phyloP scores from a whole-genome alignment of 2,797 vertebrate genomes.

The Cirrhinus mrigala region DNA sequence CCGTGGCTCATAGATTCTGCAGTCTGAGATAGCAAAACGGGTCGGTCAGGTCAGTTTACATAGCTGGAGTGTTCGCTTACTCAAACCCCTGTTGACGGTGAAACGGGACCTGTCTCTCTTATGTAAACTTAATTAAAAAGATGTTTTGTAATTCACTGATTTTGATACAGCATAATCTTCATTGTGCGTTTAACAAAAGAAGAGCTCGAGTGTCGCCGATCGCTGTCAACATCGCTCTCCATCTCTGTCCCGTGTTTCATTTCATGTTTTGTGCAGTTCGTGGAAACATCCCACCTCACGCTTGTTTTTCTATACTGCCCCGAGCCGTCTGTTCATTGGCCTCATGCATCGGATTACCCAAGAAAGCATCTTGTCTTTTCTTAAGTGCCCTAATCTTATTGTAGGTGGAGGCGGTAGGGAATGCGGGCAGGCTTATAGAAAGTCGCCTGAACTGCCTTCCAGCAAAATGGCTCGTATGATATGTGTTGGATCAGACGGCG shows the following conservation, averaged over 20 bases:
- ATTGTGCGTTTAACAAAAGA: conserved; percentile 66
- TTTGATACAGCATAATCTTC: conserved; percentile 59
- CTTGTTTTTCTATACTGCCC: conserved; percentile 35
- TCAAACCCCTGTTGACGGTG: conserved; percentile 26
- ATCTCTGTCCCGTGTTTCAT: conserved; percentile 26
- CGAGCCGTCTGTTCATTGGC: conserved; percentile 7
- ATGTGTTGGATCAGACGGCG: conserved; percentile 9
- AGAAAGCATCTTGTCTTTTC: conserved; percentile 25
- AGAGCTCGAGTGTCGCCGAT: conserved; percentile 56
- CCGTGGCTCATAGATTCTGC: conserved; percentile 45
- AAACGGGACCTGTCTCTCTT: conserved; percentile 63
- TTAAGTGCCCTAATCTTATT: conserved; percentile 36
- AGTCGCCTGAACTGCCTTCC: conserved; percentile 8
- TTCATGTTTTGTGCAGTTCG: conserved; percentile 46
- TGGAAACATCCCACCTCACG: conserved; percentile 38
- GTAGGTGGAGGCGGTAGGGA: not conserved
- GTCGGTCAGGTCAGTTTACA: conserved; percentile 56
- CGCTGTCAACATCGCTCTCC: conserved; percentile 54
- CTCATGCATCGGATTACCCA: conserved; percentile 44
- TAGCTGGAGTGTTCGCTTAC: conserved; percentile 35
- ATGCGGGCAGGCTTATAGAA: conserved; percentile 1
- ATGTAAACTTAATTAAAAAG: conserved; percentile 67
- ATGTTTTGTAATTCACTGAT: conserved; percentile 64
- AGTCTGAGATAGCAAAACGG: conserved; percentile 35
- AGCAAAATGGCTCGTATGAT: conserved; percentile 17